Base-by-base conservation (phyloP, 2,888 invertebrate species). In the Lycocerus yunnanus region DNA sequence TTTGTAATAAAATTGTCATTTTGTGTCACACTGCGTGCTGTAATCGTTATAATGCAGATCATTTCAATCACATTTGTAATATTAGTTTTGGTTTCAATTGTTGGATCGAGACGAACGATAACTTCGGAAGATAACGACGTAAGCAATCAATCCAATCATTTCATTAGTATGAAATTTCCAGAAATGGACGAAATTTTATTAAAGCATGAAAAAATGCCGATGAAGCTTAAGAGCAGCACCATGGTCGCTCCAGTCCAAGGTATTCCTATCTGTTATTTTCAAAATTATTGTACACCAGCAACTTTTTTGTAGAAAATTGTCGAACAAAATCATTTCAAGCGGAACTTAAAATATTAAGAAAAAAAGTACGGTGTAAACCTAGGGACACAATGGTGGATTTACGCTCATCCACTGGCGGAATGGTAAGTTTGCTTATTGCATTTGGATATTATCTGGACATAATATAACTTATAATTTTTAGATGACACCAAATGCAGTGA, bases 401-500 rank as follows among this genome's bases (percentile, higher is more conserved):
- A 15, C 72, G 80, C 60, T 75, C 81, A 18, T 78, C 80, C 16
- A 72, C 77, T 58, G 81, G 79, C 63, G 79, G 76, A 27, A 79
- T 72, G 65, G 83, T 83, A 80, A 79, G 81, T 79, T 6, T 8
- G 2, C 0, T 15, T 3, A 11, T 11, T 24, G 1, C 21, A 21
- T 9, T 21, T 21, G 6, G 21, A 21, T 21, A 21, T 2, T 21
- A 21, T n/a, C 8, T 21, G 8, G 9, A 13, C 5, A 1, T 27
- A n/a, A n/a, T n/a, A n/a, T n/a, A n/a, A n/a, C 60, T 66, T 15
- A 65, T 24, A 11, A 65, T 67, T 80, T 80, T 73, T 72, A 85
- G 85, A 81, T 85, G 43, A 78, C 79, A 21, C 85, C 85, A 63
- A 82, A 83, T 68, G 82, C 83, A 66, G 83, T 84, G 6, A 73